phyloP scores from a whole-genome alignment of 2,113 vertebrate genomes.

The Phoenicopterus ruber region DNA sequence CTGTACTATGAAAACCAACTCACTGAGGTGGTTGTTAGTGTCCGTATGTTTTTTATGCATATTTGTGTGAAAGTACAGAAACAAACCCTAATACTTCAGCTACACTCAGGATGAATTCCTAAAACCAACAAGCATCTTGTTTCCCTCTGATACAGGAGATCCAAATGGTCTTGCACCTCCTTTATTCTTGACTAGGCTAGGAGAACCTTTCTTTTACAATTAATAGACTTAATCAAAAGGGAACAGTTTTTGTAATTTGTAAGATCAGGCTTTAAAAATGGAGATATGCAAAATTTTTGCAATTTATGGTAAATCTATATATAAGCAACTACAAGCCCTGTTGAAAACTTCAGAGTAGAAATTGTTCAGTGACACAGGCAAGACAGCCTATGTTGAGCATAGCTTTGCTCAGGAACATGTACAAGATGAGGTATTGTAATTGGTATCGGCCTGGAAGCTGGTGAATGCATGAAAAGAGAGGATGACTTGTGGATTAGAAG shows the following conservation, averaged over 20 bases:
- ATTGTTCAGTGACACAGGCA: background rate
- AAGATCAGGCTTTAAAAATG: background rate
- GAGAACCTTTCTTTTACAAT: background rate
- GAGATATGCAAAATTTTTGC: background rate
- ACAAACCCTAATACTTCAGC: background rate
- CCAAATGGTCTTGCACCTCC: accelerated
- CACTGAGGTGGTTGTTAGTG: background rate
- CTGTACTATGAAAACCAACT: background rate
- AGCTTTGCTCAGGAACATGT: background rate
- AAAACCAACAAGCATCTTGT: background rate
- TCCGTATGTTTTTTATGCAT: background rate
- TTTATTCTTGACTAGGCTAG: background rate
- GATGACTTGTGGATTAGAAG: background rate
- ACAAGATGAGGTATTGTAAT: background rate
- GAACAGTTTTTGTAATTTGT: background rate
- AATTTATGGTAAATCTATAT: background rate
- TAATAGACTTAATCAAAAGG: background rate
- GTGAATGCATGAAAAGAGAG: background rate
- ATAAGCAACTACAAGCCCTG: background rate
- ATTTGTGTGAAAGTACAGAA: background rate
- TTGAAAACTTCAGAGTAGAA: background rate
- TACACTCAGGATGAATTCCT: background rate
- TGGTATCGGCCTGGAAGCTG: background rate
- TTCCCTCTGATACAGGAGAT: background rate
- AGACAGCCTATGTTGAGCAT: background rate